These are phyloP conservation scores for Phycodurus eques DNA, from an alignment of 2,113 vertebrate genomes.

Conservation along the genomic window DNA sequence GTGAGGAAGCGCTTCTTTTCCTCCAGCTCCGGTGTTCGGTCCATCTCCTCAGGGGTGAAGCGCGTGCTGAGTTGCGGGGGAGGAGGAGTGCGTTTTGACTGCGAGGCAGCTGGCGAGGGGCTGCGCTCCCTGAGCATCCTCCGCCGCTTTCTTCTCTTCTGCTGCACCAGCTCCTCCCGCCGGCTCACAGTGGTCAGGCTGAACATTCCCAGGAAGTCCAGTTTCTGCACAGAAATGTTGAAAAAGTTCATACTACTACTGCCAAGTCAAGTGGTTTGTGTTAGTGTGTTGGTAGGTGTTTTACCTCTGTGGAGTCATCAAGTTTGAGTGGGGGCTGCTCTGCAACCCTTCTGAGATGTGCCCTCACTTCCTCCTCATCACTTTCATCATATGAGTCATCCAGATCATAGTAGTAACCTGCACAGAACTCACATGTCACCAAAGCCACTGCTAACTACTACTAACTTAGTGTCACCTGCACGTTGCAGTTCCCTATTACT, in stretches of 20 bases:
- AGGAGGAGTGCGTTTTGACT: conserved; percentile 83
- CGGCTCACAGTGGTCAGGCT: conserved; percentile 88
- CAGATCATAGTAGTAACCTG: conserved; percentile 97
- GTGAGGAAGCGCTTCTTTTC: conserved; percentile 96
- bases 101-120: conserved; percentile 81
- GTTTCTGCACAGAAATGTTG: conserved; percentile 76
- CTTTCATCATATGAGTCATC: conserved; percentile 97
- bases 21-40: conserved; percentile 90
- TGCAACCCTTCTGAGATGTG: conserved; percentile 90
- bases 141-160: conserved; percentile 91
- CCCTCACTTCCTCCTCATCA: conserved; percentile 94
- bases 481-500: no score
- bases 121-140: conserved; percentile 92
- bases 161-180: conserved; percentile 86
- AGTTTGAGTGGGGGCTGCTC: conserved; percentile 95
- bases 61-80: conserved; percentile 85
- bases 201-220: conserved; percentile 90
- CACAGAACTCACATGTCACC: conserved; percentile 16
- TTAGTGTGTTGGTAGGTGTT: conserved; percentile 4
- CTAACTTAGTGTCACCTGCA: no score
- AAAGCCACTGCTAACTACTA: neutral
- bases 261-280: neutral
- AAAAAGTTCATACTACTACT: neutral
- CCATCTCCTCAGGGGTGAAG: conserved; percentile 95
- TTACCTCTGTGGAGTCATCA: conserved; percentile 92